Evolutionary conservation across 2,888 invertebrate genomes (phyloP), one percentile per base, ranked within the genome.

Genomic region (Frankliniella intonsa): DNA sequence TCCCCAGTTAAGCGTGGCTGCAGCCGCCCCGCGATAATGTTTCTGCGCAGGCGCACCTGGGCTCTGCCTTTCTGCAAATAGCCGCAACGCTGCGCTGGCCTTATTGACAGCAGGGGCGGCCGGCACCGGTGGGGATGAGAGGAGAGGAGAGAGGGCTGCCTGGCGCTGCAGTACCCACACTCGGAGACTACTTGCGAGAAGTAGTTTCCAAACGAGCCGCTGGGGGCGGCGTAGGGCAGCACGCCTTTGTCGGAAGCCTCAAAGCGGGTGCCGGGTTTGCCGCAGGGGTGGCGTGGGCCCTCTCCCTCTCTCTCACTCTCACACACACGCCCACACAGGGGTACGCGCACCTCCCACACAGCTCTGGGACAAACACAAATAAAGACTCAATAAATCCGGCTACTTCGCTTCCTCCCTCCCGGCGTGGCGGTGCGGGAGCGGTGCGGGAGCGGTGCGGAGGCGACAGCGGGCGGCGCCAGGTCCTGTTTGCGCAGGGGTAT

Each of bases 341-440:
- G 55, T 17, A 14, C 38, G 14, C 14, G 14, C 14, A 19, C 55
- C 14, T 19, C 14, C n/a, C 14, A 55, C 17, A 19, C 55, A 55
- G 14, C 14, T 19, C 14, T 5, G 19, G 19, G 55, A 25, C 69
- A 76, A 76, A 76, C 69, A 76, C 69, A 76, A 76, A 76, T 76
- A 76, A 76, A 22, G 69, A 12, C 69, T 76, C 69, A 76, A 76
- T 76, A 76, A 76, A 76, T 76, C 69, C 25, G 25, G 69, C 69
- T 76, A 76, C 69, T 76, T 76, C 69, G 22, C 19, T 22, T 17
- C 11, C 11, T 11, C 55, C 14, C n/a, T n/a, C n/a, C n/a, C n/a
- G n/a, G n/a, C n/a, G n/a, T n/a, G n/a, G n/a, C n/a, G n/a, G n/a
- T n/a, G n/a, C n/a, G n/a, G n/a, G n/a, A n/a, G n/a, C n/a, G n/a